phyloP scores from a whole-genome alignment of 2,888 invertebrate genomes.

The Zeuzera pyrina region DNA sequence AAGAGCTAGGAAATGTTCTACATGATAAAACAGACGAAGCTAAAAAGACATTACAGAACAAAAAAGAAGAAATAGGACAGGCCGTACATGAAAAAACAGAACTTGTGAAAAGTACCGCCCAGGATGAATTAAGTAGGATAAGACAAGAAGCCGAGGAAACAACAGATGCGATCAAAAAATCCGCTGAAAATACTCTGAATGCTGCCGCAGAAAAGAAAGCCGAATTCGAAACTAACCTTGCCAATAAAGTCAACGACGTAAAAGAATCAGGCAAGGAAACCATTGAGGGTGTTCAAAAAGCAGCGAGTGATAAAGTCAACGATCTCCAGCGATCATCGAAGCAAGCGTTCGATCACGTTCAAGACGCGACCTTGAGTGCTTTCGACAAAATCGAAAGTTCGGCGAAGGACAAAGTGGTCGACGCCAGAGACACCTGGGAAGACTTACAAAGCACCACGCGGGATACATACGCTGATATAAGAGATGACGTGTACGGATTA shows the following conservation, averaged over 20 bases:
- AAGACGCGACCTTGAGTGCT: constrained; percentile 60
- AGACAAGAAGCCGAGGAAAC: constrained; percentile 55
- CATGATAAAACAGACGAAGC: constrained; percentile 23
- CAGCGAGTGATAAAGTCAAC: constrained; percentile 27
- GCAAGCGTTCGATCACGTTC: constrained; percentile 48
- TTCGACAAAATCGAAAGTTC: constrained; percentile 64
- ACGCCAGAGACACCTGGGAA: constrained; percentile 52
- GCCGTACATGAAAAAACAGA: constrained; percentile 18
- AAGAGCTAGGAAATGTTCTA: constrained; percentile 22
- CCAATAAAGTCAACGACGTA: constrained; percentile 25
- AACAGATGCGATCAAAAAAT: constrained; percentile 58
- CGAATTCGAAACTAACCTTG: constrained; percentile 29
- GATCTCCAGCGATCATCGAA: constrained; percentile 44
- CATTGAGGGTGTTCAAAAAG: constrained; percentile 31
- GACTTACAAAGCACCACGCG: constrained; percentile 56
- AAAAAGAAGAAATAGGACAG: constrained; percentile 14
- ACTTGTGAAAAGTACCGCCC: constrained; percentile 26
- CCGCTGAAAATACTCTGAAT: constrained; percentile 52
- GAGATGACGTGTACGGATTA: constrained; percentile 50
- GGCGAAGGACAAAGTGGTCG: constrained; percentile 55
- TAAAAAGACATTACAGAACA: constrained; percentile 18
- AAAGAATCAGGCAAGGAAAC: constrained; percentile 33
- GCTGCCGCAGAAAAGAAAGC: constrained; percentile 42
- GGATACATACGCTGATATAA: constrained; percentile 57
- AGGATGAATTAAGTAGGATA: constrained; percentile 51